A percentile compares a stretch with the other conserved stretches of the same genome.
phyloP scores from a whole-genome alignment of 2,113 vertebrate genomes.

The Canis aureus region DNA sequence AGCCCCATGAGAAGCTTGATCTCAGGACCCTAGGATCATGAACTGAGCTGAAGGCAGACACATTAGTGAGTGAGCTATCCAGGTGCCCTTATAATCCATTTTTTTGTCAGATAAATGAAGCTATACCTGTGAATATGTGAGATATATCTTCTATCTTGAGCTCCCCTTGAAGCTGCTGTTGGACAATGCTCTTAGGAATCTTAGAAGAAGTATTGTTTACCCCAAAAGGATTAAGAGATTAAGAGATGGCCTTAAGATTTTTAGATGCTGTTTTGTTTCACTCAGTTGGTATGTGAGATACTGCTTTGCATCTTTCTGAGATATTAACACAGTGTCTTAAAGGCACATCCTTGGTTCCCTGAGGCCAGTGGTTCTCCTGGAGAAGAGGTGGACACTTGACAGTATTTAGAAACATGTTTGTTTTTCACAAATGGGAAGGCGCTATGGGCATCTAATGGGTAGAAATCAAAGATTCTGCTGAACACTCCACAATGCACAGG shows the following conservation, averaged over 20 bases:
- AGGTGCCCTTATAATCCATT: neutral
- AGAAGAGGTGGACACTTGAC: neutral
- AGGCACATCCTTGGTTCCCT: neutral
- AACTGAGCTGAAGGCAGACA: neutral
- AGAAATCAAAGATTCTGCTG: neutral
- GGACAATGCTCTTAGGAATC: neutral
- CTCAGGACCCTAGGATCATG: neutral
- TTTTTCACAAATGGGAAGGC: neutral
- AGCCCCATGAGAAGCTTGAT: neutral
- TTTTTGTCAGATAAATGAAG: neutral
- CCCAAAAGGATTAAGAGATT: neutral
- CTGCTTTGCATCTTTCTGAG: neutral
- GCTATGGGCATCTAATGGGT: neutral
- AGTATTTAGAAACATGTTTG: neutral
- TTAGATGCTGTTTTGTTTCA: neutral
- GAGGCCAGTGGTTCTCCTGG: neutral
- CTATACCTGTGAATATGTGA: neutral
- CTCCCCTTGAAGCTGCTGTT: neutral
- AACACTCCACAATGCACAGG: neutral
- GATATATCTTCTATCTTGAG: neutral
- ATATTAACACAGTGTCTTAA: neutral
- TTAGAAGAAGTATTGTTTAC: neutral
- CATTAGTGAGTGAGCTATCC: neutral
- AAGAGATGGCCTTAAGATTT: neutral
- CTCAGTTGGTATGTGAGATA: neutral